Conservation (phyloP, 1,140 invertebrate species). For the Drosophila suzukii region DNA sequence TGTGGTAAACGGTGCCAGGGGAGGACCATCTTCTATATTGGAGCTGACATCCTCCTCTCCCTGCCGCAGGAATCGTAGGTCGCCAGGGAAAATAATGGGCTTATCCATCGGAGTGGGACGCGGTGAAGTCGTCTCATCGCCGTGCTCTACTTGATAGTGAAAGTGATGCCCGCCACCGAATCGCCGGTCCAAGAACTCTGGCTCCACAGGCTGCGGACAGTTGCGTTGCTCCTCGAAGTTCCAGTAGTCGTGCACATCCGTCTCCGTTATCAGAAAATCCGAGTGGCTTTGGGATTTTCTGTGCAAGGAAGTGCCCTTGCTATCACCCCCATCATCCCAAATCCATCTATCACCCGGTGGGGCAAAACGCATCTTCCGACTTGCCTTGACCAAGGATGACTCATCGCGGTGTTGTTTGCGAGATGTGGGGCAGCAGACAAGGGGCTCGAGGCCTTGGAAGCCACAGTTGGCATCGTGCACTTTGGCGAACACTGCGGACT, state of each 20-base stretch:
- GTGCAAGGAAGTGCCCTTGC: background rate
- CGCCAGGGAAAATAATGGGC: constrained; percentile 68
- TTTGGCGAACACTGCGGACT: constrained; percentile 45
- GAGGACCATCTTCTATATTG: constrained; percentile 11
- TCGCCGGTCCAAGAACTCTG: constrained; percentile 43
- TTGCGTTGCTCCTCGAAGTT: constrained; percentile 59
- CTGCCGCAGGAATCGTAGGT: constrained; percentile 55
- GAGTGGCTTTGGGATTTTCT: constrained; percentile 2
- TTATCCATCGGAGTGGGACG: constrained; percentile 49
- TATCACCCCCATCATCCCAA: constrained; percentile 32
- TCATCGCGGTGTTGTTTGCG: constrained; percentile 25
- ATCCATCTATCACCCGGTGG: constrained; percentile 53
- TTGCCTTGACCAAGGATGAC: constrained; percentile 9
- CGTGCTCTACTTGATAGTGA: constrained; percentile 55
- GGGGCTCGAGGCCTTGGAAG: constrained; percentile 63
- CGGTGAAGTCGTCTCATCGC: background rate
- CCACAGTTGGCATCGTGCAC: constrained; percentile 65
- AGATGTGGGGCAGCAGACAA: constrained; percentile 60
- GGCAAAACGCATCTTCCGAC: constrained; percentile 53
- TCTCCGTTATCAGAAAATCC: constrained; percentile 29
- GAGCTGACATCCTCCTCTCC: constrained; percentile 8
- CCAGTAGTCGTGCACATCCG: constrained; percentile 49
- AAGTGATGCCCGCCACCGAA: constrained; percentile 47
- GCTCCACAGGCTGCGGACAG: constrained; percentile 53
- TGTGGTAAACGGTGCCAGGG: constrained; percentile 29